Conservation (phyloP, 2,113 vertebrate genomes). For the Tupaia chinensis region DNA sequence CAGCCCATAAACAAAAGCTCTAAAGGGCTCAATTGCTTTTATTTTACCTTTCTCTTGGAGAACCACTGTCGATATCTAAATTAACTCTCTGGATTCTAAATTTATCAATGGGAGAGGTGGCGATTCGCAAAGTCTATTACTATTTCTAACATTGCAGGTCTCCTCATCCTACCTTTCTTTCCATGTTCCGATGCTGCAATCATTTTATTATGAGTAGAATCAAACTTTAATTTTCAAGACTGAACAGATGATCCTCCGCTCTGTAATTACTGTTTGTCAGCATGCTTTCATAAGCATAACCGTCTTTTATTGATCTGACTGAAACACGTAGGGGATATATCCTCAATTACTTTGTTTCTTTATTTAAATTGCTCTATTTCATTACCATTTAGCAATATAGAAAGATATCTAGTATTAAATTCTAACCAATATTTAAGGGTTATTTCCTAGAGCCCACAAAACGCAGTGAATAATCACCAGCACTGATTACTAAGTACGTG, state of each 20-base stretch:
- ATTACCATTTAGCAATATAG: conserved; percentile 56
- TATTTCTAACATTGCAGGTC: conserved; percentile 25
- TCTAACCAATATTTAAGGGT: conserved; percentile 75
- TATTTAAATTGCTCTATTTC: conserved; percentile 71
- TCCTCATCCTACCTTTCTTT: neutral
- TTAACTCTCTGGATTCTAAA: conserved; percentile 72
- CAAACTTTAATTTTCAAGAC: conserved; percentile 64
- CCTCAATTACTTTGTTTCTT: conserved; percentile 38
- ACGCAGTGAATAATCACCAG: neutral
- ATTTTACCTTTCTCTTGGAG: conserved; percentile 65
- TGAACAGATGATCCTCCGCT: conserved; percentile 54
- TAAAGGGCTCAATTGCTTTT: conserved; percentile 76
- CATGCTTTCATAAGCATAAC: conserved; percentile 66
- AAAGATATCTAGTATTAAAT: conserved; percentile 20
- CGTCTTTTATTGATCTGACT: conserved; percentile 74
- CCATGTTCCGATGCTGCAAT: neutral
- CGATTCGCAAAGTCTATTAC: neutral
- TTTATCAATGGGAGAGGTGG: conserved; percentile 10
- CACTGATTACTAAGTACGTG: neutral
- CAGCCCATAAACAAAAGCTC: conserved; percentile 89
- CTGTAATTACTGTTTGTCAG: conserved; percentile 74
- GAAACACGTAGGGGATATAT: conserved; percentile 43
- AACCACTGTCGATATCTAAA: conserved; percentile 70
- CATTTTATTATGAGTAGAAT: conserved; percentile 44
- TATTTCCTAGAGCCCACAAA: conserved; percentile 57